Percentiles rank a stretch among this genome's conserved stretches.
Evolutionary conservation across 2,113 vertebrate species (phyloP).

Genomic region (Pollachius pollachius): DNA sequence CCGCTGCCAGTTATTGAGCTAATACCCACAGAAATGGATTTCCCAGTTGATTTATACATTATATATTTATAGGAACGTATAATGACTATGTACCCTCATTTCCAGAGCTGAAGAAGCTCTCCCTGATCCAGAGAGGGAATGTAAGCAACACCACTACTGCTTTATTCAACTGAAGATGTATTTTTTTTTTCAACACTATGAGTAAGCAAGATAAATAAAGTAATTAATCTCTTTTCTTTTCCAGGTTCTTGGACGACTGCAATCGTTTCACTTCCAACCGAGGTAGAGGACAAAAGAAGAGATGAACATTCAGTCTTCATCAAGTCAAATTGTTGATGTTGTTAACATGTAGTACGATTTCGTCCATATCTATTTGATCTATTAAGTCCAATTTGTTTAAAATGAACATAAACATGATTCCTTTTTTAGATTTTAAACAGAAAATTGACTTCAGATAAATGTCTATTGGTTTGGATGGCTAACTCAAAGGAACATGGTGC

Average conservation of each 20-base stretch:
- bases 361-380: too few species aligned
- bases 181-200: not conserved
- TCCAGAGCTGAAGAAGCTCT: constrained; percentile 36
- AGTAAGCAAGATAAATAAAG: not conserved
- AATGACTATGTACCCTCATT: constrained; percentile 8
- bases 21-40: too few species aligned
- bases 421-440: too few species aligned
- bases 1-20: too few species aligned
- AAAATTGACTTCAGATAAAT: too few species aligned
- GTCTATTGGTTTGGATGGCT: too few species aligned
- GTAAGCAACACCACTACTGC: constrained; percentile 40
- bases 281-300: constrained; percentile 21
- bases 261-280: constrained; percentile 40
- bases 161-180: not conserved
- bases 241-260: constrained; percentile 59
- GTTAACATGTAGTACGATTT: too few species aligned
- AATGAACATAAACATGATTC: too few species aligned
- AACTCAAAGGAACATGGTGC: too few species aligned
- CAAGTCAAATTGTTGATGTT: not conserved
- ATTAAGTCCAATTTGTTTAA: too few species aligned
- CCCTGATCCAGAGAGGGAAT: constrained; percentile 39
- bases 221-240: constrained; percentile 4
- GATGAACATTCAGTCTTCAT: not conserved
- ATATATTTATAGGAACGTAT: too few species aligned
- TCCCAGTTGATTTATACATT: too few species aligned